Conservation (phyloP, 1,140 invertebrate genomes). For the Manduca sexta region DNA sequence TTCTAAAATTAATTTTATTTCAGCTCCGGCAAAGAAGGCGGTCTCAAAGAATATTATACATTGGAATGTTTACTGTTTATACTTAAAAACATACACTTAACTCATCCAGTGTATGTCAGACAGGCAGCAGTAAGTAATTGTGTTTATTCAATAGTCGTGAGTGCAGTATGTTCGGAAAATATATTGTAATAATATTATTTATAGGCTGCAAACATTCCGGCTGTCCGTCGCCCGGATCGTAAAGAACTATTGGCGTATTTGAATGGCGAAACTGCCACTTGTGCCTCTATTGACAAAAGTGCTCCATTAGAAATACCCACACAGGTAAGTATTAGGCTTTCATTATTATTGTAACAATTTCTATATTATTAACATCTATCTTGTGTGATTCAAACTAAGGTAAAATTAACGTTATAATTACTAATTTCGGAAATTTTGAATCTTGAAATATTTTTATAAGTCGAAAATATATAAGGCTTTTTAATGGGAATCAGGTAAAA, state of each 20-base stretch:
- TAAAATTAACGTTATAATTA: no score
- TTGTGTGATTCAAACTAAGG: no score
- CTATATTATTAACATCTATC: no score
- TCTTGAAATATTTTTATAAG: no score
- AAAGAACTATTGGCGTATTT: slow-evolving; percentile 96
- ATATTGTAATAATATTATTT: slow-evolving; percentile 1
- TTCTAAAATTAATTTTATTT: slow-evolving; percentile 39
- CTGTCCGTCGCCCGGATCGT: slow-evolving; percentile 92
- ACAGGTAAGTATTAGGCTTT: slow-evolving; percentile 75
- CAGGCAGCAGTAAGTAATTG: slow-evolving; percentile 90
- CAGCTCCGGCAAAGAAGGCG: slow-evolving; percentile 97
- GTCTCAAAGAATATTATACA: slow-evolving; percentile 96
- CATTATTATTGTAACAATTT: no score
- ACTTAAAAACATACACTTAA: slow-evolving; percentile 93
- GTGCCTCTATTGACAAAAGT: slow-evolving; percentile 96
- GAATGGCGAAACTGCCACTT: slow-evolving; percentile 94
- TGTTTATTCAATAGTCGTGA: not conserved
- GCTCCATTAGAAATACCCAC: slow-evolving; percentile 96
- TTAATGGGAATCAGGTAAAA: slow-evolving; percentile 79
- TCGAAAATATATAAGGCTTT: not conserved
- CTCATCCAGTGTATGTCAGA: slow-evolving; percentile 96
- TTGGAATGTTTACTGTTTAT: slow-evolving; percentile 96
- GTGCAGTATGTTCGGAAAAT: not conserved
- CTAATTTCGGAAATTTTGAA: no score
- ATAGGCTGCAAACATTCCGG: slow-evolving; percentile 91